These are phyloP conservation scores for Siphamia tubifer DNA, from an alignment of 2,113 vertebrate species.

Conservation along the genomic window DNA sequence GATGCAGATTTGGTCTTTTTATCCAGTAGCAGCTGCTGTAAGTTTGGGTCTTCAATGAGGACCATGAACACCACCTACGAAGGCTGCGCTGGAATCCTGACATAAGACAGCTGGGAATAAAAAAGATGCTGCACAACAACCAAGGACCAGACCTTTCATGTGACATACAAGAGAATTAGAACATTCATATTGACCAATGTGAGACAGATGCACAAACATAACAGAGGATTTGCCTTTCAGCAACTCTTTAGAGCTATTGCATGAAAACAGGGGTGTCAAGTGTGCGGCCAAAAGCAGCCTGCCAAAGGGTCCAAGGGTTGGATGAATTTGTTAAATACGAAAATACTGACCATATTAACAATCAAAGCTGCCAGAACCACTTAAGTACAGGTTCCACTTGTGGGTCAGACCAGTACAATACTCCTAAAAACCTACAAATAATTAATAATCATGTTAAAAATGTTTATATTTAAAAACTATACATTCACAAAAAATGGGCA, in stretches of 20 bases:
- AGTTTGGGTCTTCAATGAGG: neutral
- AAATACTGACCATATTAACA: too few relatives aligned
- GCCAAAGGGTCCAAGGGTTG: too few relatives aligned
- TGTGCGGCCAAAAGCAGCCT: too few relatives aligned
- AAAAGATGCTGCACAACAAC: slow-evolving; percentile 19
- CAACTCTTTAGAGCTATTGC: slow-evolving; percentile 35
- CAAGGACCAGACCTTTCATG: slow-evolving; percentile 28
- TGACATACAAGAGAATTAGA: slow-evolving; percentile 31
- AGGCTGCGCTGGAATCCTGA: neutral
- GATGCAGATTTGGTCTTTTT: neutral
- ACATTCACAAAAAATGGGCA: too few relatives aligned
- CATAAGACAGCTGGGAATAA: neutral
- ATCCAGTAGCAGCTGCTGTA: neutral
- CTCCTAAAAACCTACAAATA: too few relatives aligned
- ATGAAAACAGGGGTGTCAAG: too few relatives aligned
- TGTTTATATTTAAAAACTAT: too few relatives aligned
- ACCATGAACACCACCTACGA: neutral
- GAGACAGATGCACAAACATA: slow-evolving; percentile 15
- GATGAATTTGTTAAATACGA: too few relatives aligned
- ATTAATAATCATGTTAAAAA: too few relatives aligned
- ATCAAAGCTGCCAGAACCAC: too few relatives aligned
- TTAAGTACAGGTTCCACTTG: too few relatives aligned
- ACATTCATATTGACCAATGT: neutral
- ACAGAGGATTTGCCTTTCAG: slow-evolving; percentile 37
- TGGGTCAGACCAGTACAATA: too few relatives aligned